A percentile compares a stretch with the other conserved stretches of the same genome.
phyloP scores from a whole-genome alignment of 2,888 invertebrate species.

The Xestobium rufovillosum region DNA sequence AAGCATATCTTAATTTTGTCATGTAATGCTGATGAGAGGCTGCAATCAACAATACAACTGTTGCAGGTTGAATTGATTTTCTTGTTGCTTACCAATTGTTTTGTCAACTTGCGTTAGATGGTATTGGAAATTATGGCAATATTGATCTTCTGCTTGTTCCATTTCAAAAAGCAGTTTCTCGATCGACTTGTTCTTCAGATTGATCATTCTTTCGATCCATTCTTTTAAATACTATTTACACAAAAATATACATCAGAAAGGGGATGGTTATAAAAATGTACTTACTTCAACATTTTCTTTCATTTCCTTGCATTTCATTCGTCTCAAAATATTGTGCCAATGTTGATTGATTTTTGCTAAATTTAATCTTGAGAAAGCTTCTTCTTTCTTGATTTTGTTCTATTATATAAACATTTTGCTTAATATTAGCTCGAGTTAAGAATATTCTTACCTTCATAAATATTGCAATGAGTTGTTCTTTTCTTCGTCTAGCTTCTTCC shows the following conservation, averaged over 20 bases:
- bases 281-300: conserved; percentile 57
- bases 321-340: conserved; percentile 71
- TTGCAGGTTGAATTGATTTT: too few relatives aligned
- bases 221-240: conserved; percentile 38
- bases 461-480: conserved; percentile 69
- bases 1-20: conserved; percentile 39
- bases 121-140: conserved; percentile 61
- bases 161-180: conserved; percentile 56
- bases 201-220: conserved; percentile 56
- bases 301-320: conserved; percentile 69
- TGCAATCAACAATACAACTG: too few relatives aligned
- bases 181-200: conserved; percentile 62
- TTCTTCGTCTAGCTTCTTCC: conserved; percentile 70
- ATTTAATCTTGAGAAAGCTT: conserved; percentile 69
- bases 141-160: conserved; percentile 65
- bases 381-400: conserved; percentile 79
- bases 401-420: too few relatives aligned
- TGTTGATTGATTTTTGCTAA: conserved; percentile 78
- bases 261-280: too few relatives aligned
- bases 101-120: conserved; percentile 64
- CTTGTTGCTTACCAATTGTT: conserved; percentile 52
- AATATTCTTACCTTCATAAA: conserved; percentile 84
- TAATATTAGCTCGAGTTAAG: too few relatives aligned
- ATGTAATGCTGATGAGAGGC: conserved; percentile 48
- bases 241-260: neutral